These are phyloP conservation scores for Rhea pennata DNA, from an alignment of 2,113 vertebrate genomes.

Conservation along the genomic window DNA sequence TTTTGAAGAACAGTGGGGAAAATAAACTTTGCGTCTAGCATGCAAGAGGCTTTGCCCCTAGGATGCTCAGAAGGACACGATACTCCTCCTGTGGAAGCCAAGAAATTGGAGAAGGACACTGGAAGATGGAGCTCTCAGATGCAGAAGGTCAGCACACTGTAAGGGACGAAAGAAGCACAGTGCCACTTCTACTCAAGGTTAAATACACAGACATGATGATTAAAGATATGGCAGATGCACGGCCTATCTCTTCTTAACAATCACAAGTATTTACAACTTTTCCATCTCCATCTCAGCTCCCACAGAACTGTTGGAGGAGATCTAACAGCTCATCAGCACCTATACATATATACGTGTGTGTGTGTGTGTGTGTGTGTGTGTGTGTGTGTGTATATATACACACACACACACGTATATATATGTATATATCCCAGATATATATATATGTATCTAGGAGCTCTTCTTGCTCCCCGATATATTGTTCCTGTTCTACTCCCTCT, in stretches of 20 bases:
- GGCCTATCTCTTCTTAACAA: background rate
- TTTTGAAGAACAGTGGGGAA: background rate
- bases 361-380: no score
- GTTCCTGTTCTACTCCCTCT: background rate
- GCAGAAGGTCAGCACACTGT: background rate
- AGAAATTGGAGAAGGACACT: background rate
- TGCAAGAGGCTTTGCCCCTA: background rate
- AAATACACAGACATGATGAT: background rate
- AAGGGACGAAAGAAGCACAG: background rate
- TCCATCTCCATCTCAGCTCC: background rate
- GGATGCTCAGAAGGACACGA: background rate
- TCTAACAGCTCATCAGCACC: background rate
- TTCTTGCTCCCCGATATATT: background rate
- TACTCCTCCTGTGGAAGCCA: background rate
- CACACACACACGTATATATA: no score
- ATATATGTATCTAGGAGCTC: background rate
- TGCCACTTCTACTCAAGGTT: background rate
- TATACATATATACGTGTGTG: no score
- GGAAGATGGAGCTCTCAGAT: background rate
- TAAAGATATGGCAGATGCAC: background rate
- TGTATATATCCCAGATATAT: no score
- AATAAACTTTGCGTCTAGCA: background rate
- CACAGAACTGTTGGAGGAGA: background rate
- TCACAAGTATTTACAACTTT: background rate
- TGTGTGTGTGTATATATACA: no score